Evolutionary conservation across 1,140 invertebrate genomes (phyloP).

Genomic region (Venturia canescens): DNA sequence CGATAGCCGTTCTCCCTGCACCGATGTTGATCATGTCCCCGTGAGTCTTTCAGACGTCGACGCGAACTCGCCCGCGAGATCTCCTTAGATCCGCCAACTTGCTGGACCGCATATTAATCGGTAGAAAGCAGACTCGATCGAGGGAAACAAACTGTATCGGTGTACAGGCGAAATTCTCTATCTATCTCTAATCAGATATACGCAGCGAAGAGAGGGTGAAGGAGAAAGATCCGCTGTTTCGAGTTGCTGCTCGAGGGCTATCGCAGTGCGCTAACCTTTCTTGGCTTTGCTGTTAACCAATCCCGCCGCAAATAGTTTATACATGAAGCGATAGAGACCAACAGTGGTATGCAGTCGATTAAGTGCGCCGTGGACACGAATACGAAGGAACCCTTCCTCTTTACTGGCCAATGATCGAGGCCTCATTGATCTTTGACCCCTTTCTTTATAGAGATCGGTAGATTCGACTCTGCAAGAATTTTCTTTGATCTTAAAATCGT

Average conservation of each 20-base stretch:
- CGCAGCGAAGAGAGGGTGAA: not conserved
- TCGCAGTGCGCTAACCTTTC: not conserved
- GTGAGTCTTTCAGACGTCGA: slow-evolving; percentile 42
- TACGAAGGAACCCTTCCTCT: too few relatives aligned
- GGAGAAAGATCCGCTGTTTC: not conserved
- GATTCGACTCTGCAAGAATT: too few relatives aligned
- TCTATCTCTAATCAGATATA: not conserved
- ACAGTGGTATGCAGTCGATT: too few relatives aligned
- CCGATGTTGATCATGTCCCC: slow-evolving; percentile 38
- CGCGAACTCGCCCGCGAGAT: slow-evolving; percentile 34
- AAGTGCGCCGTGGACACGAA: too few relatives aligned
- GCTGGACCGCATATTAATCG: slow-evolving; percentile 61
- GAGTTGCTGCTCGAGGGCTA: too few relatives aligned
- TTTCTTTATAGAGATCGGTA: too few relatives aligned
- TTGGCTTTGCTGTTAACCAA: not conserved
- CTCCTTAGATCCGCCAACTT: slow-evolving; percentile 51
- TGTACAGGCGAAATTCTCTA: not conserved
- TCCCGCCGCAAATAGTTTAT: not conserved
- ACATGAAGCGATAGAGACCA: not conserved
- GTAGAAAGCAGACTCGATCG: slow-evolving; percentile 58
- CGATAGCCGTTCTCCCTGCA: slow-evolving; percentile 39
- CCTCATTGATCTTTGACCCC: too few relatives aligned
- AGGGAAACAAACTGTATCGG: slow-evolving; percentile 34
- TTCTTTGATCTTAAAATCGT: too few relatives aligned
- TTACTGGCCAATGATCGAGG: too few relatives aligned